These are phyloP conservation scores for Etheostoma perlongum DNA, from an alignment of 2,797 vertebrate genomes.

Conservation along the genomic window DNA sequence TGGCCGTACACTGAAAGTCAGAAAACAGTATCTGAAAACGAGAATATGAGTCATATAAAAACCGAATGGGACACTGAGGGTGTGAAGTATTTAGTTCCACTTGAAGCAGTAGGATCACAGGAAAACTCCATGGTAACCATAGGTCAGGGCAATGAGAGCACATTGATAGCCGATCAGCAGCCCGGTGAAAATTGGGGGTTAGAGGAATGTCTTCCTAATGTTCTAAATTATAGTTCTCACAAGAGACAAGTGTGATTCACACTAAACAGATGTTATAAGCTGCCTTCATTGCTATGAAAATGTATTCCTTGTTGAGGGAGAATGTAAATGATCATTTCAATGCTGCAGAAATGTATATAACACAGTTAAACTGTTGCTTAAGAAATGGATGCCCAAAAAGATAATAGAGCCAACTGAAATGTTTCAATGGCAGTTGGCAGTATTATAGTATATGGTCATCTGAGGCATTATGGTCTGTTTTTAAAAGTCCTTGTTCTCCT, in stretches of 20 bases:
- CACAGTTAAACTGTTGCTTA: neutral
- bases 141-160: neutral
- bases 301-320: neutral
- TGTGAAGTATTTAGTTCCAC: neutral
- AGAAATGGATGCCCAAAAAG: constrained; percentile 3
- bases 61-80: neutral
- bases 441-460: neutral
- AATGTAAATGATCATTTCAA: neutral
- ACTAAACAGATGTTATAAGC: neutral
- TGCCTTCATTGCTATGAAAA: neutral
- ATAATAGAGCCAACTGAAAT: neutral
- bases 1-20: neutral
- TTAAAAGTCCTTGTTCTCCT: neutral
- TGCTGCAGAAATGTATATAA: neutral
- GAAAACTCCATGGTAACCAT: constrained; percentile 1
- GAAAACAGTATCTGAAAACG: neutral
- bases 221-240: neutral
- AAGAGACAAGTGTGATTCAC: neutral
- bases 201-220: neutral
- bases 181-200: too few relatives aligned
- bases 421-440: neutral
- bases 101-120: neutral
- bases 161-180: neutral
- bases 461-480: neutral
- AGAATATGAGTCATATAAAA: neutral